These are phyloP conservation scores for Drosophila sturtevanti DNA, from an alignment of 1,140 invertebrate species.

Conservation along the genomic window DNA sequence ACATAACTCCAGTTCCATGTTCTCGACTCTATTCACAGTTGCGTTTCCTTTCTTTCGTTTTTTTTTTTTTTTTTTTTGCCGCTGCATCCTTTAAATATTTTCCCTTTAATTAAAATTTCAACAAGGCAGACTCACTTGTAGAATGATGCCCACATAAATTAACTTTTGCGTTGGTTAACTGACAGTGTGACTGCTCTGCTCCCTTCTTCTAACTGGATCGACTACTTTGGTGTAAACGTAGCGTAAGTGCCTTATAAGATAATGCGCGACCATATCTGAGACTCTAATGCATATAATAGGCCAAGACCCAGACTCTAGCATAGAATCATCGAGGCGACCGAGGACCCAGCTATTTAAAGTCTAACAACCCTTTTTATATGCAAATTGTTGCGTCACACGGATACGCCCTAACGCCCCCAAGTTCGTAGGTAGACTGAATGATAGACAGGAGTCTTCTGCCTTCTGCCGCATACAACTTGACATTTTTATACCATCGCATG, in stretches of 20 bases:
- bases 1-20: conserved; percentile 1
- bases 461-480: conserved; percentile 58
- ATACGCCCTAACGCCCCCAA: conserved; percentile 52
- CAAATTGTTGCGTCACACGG: conserved; percentile 77
- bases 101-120: conserved; percentile 78
- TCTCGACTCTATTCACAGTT: conserved; percentile 31
- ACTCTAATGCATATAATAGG: conserved; percentile 78
- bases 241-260: conserved; percentile 77
- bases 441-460: conserved; percentile 22
- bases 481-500: conserved; percentile 35
- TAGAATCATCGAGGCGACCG: background rate
- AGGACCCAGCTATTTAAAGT: conserved; percentile 69
- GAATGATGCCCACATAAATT: conserved; percentile 74
- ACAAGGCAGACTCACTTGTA: conserved; percentile 48
- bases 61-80: conserved; percentile 14
- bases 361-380: conserved; percentile 81
- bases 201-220: conserved; percentile 21
- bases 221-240: conserved; percentile 56
- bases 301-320: conserved; percentile 25
- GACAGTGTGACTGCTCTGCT: conserved; percentile 8
- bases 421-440: background rate
- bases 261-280: conserved; percentile 71
- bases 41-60: no score
- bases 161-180: conserved; percentile 62
- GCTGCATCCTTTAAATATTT: conserved; percentile 64